Conservation (phyloP, 2,113 vertebrate species). For the Ciconia stormi region DNA sequence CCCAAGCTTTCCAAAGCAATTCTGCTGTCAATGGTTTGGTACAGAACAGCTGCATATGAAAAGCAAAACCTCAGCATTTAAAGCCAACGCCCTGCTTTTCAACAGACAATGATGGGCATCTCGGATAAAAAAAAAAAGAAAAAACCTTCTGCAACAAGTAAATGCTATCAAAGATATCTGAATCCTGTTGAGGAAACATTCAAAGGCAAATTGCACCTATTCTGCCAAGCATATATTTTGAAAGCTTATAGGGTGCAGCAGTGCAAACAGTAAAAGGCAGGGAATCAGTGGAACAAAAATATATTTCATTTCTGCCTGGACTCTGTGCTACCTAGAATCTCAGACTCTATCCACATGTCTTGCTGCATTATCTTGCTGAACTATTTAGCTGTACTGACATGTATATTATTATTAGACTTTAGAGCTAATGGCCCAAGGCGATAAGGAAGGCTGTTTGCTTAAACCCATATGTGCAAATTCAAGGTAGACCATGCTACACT, state of each 20-base stretch:
- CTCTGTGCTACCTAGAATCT: not conserved
- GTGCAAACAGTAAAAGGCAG: not conserved
- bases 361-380: constrained; percentile 22
- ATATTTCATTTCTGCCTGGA: not conserved
- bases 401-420: constrained; percentile 22
- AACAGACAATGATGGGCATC: constrained; percentile 54
- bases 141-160: constrained; percentile 13
- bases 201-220: not conserved
- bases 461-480: not conserved
- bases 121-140: not conserved
- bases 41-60: constrained; percentile 54
- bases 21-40: constrained; percentile 57
- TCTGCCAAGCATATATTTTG: not conserved
- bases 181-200: not conserved
- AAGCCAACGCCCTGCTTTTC: constrained; percentile 57
- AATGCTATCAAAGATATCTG: not conserved
- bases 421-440: constrained; percentile 29
- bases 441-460: constrained; percentile 21
- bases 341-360: not conserved
- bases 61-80: constrained; percentile 66
- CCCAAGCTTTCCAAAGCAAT: constrained; percentile 60
- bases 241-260: not conserved
- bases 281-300: not conserved
- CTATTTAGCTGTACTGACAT: constrained; percentile 37
- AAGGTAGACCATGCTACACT: constrained; percentile 4